These are phyloP conservation scores for Forbesichthys papilliferus DNA, from an alignment of 2,113 vertebrate species.

Conservation along the genomic window DNA sequence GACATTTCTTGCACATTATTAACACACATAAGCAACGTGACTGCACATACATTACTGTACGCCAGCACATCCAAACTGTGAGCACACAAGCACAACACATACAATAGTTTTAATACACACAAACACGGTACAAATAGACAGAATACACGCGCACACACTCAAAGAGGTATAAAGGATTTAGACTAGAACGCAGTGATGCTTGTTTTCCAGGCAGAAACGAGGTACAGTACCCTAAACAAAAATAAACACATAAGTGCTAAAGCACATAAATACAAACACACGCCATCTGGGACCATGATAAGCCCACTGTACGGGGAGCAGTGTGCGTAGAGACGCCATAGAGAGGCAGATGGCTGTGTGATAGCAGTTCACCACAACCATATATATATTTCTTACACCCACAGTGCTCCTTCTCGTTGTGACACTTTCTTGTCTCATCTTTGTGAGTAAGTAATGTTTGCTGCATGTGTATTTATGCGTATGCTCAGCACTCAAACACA, in stretches of 20 bases:
- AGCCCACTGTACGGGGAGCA: constrained; percentile 42
- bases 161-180: not conserved
- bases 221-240: constrained; percentile 18
- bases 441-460: constrained; percentile 16
- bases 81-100: not conserved
- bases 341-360: constrained; percentile 26
- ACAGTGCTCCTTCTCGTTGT: constrained; percentile 17
- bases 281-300: constrained; percentile 47
- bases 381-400: constrained; percentile 9
- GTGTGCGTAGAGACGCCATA: constrained; percentile 31
- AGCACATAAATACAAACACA: constrained; percentile 14
- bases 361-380: constrained; percentile 31
- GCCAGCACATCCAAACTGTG: not conserved
- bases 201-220: constrained; percentile 33
- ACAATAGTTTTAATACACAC: not conserved
- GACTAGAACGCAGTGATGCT: constrained; percentile 26
- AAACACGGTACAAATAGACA: not conserved
- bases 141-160: constrained; percentile 7
- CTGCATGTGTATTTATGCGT: not conserved
- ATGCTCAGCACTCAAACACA: too few species aligned
- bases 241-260: constrained; percentile 21
- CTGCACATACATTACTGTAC: not conserved
- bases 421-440: constrained; percentile 11
- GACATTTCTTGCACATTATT: not conserved
- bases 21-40: not conserved